These are phyloP conservation scores for Helicoverpa assulta DNA, from an alignment of 2,888 invertebrate species.

Conservation along the genomic window DNA sequence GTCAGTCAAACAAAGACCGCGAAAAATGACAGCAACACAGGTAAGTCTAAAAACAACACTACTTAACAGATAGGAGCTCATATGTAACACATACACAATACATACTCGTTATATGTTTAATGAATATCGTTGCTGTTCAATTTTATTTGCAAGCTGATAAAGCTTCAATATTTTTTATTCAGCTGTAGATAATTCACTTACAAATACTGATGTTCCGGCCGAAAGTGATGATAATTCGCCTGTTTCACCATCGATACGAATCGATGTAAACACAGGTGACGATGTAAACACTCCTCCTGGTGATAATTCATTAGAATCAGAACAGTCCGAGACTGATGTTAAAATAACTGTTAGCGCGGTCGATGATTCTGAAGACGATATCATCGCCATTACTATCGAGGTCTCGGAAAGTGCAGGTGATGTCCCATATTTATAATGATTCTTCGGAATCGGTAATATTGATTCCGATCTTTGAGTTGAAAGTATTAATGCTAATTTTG, in stretches of 20 bases:
- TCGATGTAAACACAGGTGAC: constrained; percentile 36
- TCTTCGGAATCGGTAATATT: constrained; percentile 27
- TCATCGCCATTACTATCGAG: constrained; percentile 44
- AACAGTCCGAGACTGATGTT: constrained; percentile 29
- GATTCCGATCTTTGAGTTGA: not conserved
- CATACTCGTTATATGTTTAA: constrained; percentile 1
- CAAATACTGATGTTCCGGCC: constrained; percentile 39
- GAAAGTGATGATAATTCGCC: constrained; percentile 32
- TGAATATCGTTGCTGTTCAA: constrained; percentile 33
- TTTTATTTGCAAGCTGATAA: constrained; percentile 46
- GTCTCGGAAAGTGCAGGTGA: constrained; percentile 54
- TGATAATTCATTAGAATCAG: constrained; percentile 22
- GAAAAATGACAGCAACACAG: constrained; percentile 6
- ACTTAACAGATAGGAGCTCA: not conserved
- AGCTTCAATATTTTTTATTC: constrained; percentile 47
- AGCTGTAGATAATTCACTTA: constrained; percentile 37
- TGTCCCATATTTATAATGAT: constrained; percentile 36
- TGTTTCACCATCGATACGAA: constrained; percentile 28
- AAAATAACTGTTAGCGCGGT: constrained; percentile 38
- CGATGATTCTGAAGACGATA: constrained; percentile 43
- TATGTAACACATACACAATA: constrained; percentile 4
- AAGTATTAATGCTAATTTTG: constrained; percentile 23
- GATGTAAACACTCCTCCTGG: constrained; percentile 13
- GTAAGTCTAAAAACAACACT: constrained; percentile 30
- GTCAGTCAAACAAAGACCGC: not conserved